Conservation (phyloP, 2,113 vertebrate genomes). For the Nothobranchius kuhntae region DNA sequence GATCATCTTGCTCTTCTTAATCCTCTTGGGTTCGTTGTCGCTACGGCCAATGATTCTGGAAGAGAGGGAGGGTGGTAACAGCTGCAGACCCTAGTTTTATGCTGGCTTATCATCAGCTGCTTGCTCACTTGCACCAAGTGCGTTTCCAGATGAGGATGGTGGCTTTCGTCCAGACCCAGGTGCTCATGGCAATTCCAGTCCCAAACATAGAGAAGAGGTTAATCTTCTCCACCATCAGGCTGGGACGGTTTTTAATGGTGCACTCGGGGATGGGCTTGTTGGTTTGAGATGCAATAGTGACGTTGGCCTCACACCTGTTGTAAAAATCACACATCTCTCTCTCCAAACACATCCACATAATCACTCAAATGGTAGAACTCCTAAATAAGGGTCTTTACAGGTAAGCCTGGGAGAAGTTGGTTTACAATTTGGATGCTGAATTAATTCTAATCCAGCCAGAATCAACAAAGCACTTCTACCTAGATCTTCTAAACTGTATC, state of each 20-base stretch:
- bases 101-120: neutral
- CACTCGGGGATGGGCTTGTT: conserved; percentile 95
- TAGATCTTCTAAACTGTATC: no score
- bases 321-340: neutral
- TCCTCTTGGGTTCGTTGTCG: conserved; percentile 93
- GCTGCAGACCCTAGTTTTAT: neutral
- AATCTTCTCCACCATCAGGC: conserved; percentile 96
- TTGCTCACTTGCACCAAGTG: conserved; percentile 92
- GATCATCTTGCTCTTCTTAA: conserved; percentile 99
- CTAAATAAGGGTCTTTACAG: conserved; percentile 38
- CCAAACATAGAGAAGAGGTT: conserved; percentile 99
- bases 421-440: conserved; percentile 58
- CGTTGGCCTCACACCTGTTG: conserved; percentile 94
- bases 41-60: conserved; percentile 90
- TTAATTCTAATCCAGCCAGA: conserved; percentile 40
- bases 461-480: conserved; percentile 38
- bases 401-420: conserved; percentile 8
- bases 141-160: conserved; percentile 98
- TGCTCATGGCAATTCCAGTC: conserved; percentile 96
- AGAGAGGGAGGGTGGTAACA: neutral
- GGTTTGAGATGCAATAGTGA: conserved; percentile 93
- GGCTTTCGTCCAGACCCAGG: conserved; percentile 99
- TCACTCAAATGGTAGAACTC: conserved; percentile 27
- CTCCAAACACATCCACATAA: conserved; percentile 3
- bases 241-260: conserved; percentile 95